A percentile compares a stretch with the other conserved stretches of the same genome.
phyloP scores from a whole-genome alignment of 2,888 invertebrate species.

The Drosophila mercatorum region DNA sequence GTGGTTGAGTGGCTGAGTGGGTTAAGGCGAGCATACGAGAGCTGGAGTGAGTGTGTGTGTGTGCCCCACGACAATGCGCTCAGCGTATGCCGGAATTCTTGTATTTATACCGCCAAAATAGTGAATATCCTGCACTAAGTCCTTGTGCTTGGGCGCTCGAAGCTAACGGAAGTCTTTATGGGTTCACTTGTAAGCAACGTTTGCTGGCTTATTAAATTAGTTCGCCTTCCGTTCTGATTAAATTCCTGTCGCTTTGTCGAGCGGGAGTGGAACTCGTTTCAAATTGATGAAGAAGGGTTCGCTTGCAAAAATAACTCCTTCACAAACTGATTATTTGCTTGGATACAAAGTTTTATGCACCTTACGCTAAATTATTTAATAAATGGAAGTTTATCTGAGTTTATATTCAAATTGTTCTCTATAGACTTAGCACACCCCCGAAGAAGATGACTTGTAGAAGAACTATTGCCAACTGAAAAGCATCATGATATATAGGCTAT shows the following conservation, averaged over 20 bases:
- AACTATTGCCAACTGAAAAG: too few relatives aligned
- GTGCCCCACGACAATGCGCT: conserved; percentile 29
- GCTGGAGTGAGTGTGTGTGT: background rate
- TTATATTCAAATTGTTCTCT: too few relatives aligned
- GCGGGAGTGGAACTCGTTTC: background rate
- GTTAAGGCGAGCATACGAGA: background rate
- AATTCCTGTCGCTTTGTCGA: conserved; percentile 21
- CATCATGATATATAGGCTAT: too few relatives aligned
- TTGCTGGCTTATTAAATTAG: conserved; percentile 61
- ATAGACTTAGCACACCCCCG: too few relatives aligned
- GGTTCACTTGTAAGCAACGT: conserved; percentile 43
- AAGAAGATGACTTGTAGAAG: too few relatives aligned
- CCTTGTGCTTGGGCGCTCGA: conserved; percentile 13
- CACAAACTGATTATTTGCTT: background rate
- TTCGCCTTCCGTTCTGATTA: conserved; percentile 28
- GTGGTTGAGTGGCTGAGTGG: background rate
- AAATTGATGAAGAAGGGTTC: background rate
- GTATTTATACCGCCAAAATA: conserved; percentile 20
- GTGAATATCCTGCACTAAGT: conserved; percentile 16
- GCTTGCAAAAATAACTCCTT: background rate
- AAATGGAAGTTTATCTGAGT: background rate
- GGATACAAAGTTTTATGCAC: too few relatives aligned
- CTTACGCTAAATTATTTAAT: too few relatives aligned
- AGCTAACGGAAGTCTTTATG: conserved; percentile 27
- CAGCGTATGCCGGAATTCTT: conserved; percentile 11